Conservation (phyloP, 2,888 invertebrate species). For the Ferrisia virgata region DNA sequence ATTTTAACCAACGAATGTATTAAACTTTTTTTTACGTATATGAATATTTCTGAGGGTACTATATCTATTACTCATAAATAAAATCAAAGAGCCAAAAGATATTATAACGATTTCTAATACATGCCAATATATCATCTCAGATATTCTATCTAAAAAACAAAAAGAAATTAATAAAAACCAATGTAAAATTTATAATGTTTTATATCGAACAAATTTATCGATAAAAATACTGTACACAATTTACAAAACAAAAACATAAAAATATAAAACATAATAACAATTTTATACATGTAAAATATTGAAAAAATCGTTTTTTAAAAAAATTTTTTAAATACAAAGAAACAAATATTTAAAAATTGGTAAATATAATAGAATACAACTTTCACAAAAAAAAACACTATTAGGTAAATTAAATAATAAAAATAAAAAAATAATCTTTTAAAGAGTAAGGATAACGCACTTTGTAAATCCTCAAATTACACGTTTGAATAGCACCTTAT, state of each 20-base stretch:
- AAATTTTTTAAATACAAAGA: not conserved
- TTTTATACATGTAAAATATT: slow-evolving; percentile 29
- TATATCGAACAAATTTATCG: slow-evolving; percentile 42
- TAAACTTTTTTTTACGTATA: no score
- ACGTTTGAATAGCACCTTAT: slow-evolving; percentile 26
- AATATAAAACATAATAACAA: slow-evolving; percentile 35
- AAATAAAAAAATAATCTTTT: not conserved
- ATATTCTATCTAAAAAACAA: not conserved
- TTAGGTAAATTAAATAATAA: not conserved
- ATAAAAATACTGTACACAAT: slow-evolving; percentile 39
- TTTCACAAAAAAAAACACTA: not conserved
- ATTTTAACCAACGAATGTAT: no score
- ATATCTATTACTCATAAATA: no score
- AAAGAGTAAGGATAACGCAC: not conserved
- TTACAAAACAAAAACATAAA: slow-evolving; percentile 14
- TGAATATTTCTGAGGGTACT: no score
- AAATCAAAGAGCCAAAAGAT: no score
- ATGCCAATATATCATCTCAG: not conserved
- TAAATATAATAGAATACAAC: not conserved
- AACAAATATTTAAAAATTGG: slow-evolving; percentile 23
- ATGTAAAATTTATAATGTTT: slow-evolving; percentile 32
- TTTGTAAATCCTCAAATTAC: not conserved
- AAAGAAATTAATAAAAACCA: not conserved
- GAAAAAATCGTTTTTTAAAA: slow-evolving; percentile 8
- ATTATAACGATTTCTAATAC: no score